Base-by-base conservation (phyloP, 2,113 vertebrate genomes). In the Hemiprocne comata region DNA sequence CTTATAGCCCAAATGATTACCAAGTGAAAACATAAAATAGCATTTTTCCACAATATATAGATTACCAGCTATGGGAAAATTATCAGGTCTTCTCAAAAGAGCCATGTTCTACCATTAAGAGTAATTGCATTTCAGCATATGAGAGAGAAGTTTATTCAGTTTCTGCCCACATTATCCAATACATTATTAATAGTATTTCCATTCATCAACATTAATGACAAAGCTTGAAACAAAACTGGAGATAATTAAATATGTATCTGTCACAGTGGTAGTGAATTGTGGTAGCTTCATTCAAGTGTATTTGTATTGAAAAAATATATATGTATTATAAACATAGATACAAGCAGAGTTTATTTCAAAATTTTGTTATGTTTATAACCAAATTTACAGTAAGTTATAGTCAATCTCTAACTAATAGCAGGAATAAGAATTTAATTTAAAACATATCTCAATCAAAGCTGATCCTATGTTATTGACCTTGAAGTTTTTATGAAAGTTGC, bases 401-500 rank as follows among this genome's bases (percentile, higher is more conserved):
- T 23, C 17, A 25, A 79, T 86, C 44, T 79, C 48, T 51, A 81
- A 89, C 55, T 87, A 44, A 83, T 38, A 92, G 5, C 23, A 94
- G 54, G 85, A 89, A 26, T 61, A 74, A 42, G 33, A 96, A 85
- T 95, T 86, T 80, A 71, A n/a, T 54, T 51, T 91, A 91, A 95
- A 96, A 62, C 15, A 50, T 61, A 0, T 38, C n/a, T 55, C 33
- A 62, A 7, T 48, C 31, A 83, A 80, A 90, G 10, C 16, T 85
- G 51, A 73, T 93, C 20, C 44, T 71, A 17, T 51, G 94, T 92
- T 58, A 88, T 25, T 77, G 69, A 94, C 69, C 86, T 83, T 94
- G 76, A 92, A 38, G 53, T 44, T 88, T 96, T 88, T 83, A 84
- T 93, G 90, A 78, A 95, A 88, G 72, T 85, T 50, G 61, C 64